Percentiles rank a stretch among this genome's conserved stretches.
Evolutionary conservation across 2,797 vertebrate genomes (phyloP).

Genomic region (Tamandua tetradactyla): DNA sequence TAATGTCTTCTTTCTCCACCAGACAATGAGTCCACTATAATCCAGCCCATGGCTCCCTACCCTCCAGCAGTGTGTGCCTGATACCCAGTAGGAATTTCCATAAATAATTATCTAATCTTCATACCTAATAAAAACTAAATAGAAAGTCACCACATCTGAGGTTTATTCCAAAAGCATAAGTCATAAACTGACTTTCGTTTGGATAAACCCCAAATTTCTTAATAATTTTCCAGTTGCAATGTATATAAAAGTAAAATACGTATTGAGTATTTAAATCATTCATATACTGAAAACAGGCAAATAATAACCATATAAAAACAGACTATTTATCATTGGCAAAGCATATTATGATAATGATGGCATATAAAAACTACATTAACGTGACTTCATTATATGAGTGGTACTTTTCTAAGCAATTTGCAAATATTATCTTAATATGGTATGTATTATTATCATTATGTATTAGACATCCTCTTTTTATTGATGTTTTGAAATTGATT

Average conservation of each 20-base stretch:
- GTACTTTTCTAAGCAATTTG: neutral
- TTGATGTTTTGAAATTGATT: neutral
- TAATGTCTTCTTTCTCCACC: neutral
- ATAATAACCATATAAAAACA: neutral
- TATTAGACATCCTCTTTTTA: neutral
- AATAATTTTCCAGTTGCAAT: neutral
- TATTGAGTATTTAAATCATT: neutral
- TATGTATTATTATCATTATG: neutral
- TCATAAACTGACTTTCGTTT: neutral
- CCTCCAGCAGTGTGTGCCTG: neutral
- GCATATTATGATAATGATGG: neutral
- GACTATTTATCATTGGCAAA: conserved; percentile 13
- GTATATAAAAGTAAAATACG: neutral
- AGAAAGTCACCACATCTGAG: neutral
- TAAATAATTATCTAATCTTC: neutral
- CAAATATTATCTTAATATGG: neutral
- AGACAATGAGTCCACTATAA: neutral
- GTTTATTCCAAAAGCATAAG: neutral
- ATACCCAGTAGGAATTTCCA: neutral
- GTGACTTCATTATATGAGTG: neutral
- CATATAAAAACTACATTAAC: conserved; percentile 16
- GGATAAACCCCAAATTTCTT: neutral
- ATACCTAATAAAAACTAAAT: neutral
- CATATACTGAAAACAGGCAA: neutral
- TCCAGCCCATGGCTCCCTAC: neutral